A percentile compares a stretch with the other conserved stretches of the same genome.
Evolutionary conservation across 1,140 invertebrate species (phyloP).

Genomic region (Chelonus insularis): DNA sequence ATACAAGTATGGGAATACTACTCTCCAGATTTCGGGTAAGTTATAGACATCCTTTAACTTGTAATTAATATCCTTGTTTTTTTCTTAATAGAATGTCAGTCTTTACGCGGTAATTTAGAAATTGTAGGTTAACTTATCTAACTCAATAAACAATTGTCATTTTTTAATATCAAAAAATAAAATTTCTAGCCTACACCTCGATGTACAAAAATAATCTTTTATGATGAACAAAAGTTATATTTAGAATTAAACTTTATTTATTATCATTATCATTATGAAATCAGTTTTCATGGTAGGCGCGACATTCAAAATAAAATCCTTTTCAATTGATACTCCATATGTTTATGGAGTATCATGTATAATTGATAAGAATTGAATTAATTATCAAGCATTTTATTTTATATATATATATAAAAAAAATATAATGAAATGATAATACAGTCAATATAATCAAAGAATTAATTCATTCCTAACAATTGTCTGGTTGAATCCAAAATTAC

Average conservation of each 20-base stretch:
- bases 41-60: too few relatives aligned
- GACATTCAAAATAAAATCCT: neutral
- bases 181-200: too few relatives aligned
- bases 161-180: too few relatives aligned
- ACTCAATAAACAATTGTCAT: too few relatives aligned
- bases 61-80: slow-evolving; percentile 17
- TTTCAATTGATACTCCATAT: neutral
- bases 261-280: too few relatives aligned
- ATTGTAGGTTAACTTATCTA: slow-evolving; percentile 19
- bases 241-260: neutral
- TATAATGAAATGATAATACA: neutral
- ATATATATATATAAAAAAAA: neutral
- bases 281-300: slow-evolving; percentile 7
- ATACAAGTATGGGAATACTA: slow-evolving; percentile 49
- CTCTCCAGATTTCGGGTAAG: slow-evolving; percentile 57
- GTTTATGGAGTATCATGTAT: too few relatives aligned
- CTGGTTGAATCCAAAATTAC: slow-evolving; percentile 39
- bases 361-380: too few relatives aligned
- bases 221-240: neutral
- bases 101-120: neutral
- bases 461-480: slow-evolving; percentile 42
- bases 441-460: slow-evolving; percentile 23
- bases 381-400: neutral
- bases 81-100: slow-evolving; percentile 14
- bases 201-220: too few relatives aligned